phyloP scores from a whole-genome alignment of 92 coral and sea anemone genomes.

The Pocillopora meandrina region DNA sequence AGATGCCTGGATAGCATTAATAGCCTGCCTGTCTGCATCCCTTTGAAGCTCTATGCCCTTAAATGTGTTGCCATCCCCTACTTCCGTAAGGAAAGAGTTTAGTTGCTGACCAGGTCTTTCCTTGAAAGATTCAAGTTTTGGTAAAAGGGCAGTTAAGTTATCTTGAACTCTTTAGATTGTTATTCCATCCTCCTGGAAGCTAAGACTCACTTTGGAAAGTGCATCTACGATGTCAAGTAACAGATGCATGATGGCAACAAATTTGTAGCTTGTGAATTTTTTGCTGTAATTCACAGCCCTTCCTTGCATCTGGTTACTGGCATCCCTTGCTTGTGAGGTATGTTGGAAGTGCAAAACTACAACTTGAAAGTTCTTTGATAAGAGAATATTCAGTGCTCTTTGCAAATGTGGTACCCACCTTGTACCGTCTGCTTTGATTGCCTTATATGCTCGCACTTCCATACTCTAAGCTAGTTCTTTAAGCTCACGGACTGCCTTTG shows the following conservation, averaged over 20 bases:
- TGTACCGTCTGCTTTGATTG: conserved; percentile 45
- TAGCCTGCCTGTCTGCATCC: conserved; percentile 46
- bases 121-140: conserved; percentile 8
- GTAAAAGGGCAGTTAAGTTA: conserved; percentile 16
- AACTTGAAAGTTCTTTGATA: conserved; percentile 36
- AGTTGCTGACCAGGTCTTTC: conserved; percentile 16
- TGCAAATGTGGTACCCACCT: conserved; percentile 57
- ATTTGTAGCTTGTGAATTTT: conserved; percentile 29
- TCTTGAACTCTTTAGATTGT: conserved; percentile 23
- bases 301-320: conserved; percentile 46
- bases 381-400: conserved; percentile 45
- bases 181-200: conserved; percentile 27
- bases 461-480: conserved; percentile 45
- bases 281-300: conserved; percentile 43
- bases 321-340: conserved; percentile 40
- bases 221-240: conserved; percentile 29
- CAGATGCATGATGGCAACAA: conserved; percentile 31
- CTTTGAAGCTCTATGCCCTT: conserved; percentile 45
- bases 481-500: conserved; percentile 45
- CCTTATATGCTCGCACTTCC: conserved; percentile 46
- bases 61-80: conserved; percentile 38
- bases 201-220: conserved; percentile 29
- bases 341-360: conserved; percentile 42
- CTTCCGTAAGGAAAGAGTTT: conserved; percentile 31
- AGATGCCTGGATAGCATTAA: conserved; percentile 24